Evolutionary conservation across 2,797 vertebrate species (phyloP), one percentile per base, ranked within the genome.

Genomic region (Scolopax bukidnonensis): DNA sequence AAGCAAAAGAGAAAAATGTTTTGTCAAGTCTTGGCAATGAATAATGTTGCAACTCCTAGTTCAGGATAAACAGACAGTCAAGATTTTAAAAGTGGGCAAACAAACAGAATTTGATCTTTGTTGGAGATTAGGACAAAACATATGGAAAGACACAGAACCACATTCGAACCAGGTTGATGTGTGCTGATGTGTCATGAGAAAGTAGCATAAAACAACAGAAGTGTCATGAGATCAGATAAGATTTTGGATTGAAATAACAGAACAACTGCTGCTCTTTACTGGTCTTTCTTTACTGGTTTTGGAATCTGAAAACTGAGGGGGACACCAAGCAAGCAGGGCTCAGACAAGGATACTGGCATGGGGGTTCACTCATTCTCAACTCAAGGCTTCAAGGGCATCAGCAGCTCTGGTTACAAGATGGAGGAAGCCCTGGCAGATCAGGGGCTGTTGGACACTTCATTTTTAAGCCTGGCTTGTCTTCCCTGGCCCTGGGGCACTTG

Each of bases 151-250:
- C 0, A 2, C 90, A 21, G 38, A 91, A 25, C 5, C 4, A 32
- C 4, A 3, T 64, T 75, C 73, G 27, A 76, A 69, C 8, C 10
- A 3, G 12, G 20, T 5, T 18, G 4, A 51, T 1, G 0, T 18
- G n/a, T 57, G 16, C 65, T 92, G 36, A 36, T 76, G 20, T 75
- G 3, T 61, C 51, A 25, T 8, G 33, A 84, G 54, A 79, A 87
- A 70, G 23, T 25, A 11, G 16, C 50, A 67, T 4, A 19, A 65
- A 85, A 51, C 8, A 47, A 17, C 25, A 61, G 23, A 71, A 61
- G 1, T 41, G 7, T 43, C 4, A 2, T 43, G 23, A 89, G 14
- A 64, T 48, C 3, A 0, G 13, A 7, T 43, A 57, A 60, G 12
- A 25, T 59, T 64, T 92, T 45, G 16, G 15, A 25, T 12, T 25